Conservation (phyloP, 2,797 vertebrate genomes). For the Danio albolineatus region DNA sequence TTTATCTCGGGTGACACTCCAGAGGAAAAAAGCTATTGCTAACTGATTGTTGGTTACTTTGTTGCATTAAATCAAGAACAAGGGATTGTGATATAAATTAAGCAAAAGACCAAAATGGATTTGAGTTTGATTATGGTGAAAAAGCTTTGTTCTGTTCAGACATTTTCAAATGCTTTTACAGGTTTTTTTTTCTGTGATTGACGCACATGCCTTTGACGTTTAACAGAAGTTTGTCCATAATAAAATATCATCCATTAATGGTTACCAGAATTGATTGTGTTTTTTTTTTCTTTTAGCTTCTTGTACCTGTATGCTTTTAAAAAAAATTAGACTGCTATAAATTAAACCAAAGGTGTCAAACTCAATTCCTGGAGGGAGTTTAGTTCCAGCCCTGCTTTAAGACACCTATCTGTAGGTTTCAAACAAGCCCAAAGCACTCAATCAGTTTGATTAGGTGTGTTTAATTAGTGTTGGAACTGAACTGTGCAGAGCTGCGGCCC, state of each 20-base stretch:
- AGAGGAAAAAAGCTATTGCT: neutral
- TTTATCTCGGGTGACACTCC: neutral
- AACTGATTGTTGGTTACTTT: neutral
- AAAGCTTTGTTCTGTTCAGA: slow-evolving; percentile 34
- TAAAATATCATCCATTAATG: slow-evolving; percentile 38
- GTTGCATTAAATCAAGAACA: slow-evolving; percentile 1
- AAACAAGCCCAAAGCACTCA: too few relatives aligned
- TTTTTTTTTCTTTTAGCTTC: neutral
- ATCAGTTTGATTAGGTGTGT: too few relatives aligned
- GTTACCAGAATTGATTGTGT: neutral
- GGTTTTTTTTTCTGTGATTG: slow-evolving; percentile 24
- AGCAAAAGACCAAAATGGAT: slow-evolving; percentile 43
- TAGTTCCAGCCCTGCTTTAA: too few relatives aligned
- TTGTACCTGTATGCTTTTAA: slow-evolving; percentile 45
- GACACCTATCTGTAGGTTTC: too few relatives aligned
- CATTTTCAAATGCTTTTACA: slow-evolving; percentile 36
- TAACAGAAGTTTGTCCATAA: slow-evolving; percentile 47
- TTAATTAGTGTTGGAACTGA: too few relatives aligned
- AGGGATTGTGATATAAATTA: neutral
- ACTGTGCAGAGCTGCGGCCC: too few relatives aligned
- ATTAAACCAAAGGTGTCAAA: too few relatives aligned
- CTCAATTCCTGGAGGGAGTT: too few relatives aligned
- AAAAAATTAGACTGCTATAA: neutral
- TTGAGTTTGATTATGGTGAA: slow-evolving; percentile 22
- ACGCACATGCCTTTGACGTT: slow-evolving; percentile 43